These are phyloP conservation scores for Scolopax mira DNA, from an alignment of 2,113 vertebrate genomes.

Conservation along the genomic window DNA sequence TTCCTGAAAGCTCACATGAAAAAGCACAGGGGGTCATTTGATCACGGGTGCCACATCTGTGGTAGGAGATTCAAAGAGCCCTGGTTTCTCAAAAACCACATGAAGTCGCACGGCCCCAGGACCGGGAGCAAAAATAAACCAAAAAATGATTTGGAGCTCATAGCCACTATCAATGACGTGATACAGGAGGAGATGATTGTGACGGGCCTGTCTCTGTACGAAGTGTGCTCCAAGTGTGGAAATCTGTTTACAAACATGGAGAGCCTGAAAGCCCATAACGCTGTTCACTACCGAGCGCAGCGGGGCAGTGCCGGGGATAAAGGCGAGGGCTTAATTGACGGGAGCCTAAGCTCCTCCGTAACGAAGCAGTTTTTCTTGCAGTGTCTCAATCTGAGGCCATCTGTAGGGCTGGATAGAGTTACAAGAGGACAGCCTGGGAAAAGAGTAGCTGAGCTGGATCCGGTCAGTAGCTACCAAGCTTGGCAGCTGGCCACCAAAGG, in stretches of 20 bases:
- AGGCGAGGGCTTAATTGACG: slow-evolving; percentile 16
- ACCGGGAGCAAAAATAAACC: slow-evolving; percentile 80
- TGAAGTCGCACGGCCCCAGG: slow-evolving; percentile 91
- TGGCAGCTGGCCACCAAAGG: slow-evolving; percentile 94
- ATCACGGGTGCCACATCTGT: slow-evolving; percentile 91
- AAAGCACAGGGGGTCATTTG: slow-evolving; percentile 89
- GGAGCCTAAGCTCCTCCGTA: slow-evolving; percentile 63
- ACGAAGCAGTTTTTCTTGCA: slow-evolving; percentile 85
- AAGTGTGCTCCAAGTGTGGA: slow-evolving; percentile 93
- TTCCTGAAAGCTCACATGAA: slow-evolving; percentile 96
- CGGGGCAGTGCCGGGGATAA: not conserved
- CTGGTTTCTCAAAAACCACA: slow-evolving; percentile 97
- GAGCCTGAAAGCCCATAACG: slow-evolving; percentile 86
- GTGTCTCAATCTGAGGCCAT: slow-evolving; percentile 81
- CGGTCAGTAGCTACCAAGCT: slow-evolving; percentile 92
- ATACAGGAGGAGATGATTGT: slow-evolving; percentile 84
- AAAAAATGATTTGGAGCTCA: slow-evolving; percentile 78
- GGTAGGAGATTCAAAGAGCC: slow-evolving; percentile 92
- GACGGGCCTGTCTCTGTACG: slow-evolving; percentile 86
- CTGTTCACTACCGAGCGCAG: slow-evolving; percentile 78
- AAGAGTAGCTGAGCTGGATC: slow-evolving; percentile 89
- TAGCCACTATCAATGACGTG: slow-evolving; percentile 90
- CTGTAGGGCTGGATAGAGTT: slow-evolving; percentile 51
- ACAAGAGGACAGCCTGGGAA: slow-evolving; percentile 71
- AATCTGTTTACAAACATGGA: slow-evolving; percentile 91